These are phyloP conservation scores for Drosophila anomelani DNA, from an alignment of 2,888 invertebrate genomes.

Conservation along the genomic window DNA sequence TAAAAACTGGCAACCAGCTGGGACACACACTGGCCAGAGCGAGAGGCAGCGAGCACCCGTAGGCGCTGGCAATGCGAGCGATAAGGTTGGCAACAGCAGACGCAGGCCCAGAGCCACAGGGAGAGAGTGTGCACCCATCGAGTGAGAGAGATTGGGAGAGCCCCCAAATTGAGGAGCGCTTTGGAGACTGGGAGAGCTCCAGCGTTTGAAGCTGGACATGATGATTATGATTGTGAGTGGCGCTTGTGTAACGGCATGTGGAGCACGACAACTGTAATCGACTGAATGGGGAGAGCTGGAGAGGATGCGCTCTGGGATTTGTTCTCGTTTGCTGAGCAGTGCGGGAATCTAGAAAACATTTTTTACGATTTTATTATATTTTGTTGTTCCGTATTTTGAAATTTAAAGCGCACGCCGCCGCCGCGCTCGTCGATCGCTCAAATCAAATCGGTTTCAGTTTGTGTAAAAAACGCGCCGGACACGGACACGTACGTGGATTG, in stretches of 20 bases:
- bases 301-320: slow-evolving; percentile 39
- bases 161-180: slow-evolving; percentile 38
- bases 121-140: slow-evolving; percentile 16
- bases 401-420: slow-evolving; percentile 56
- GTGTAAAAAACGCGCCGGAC: slow-evolving; percentile 76
- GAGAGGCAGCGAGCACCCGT: slow-evolving; percentile 47
- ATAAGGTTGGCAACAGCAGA: slow-evolving; percentile 62
- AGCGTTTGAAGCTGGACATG: slow-evolving; percentile 64
- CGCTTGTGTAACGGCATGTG: slow-evolving; percentile 68
- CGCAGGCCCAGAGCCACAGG: slow-evolving; percentile 37
- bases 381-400: slow-evolving; percentile 67
- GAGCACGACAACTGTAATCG: slow-evolving; percentile 66
- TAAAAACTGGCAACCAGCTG: slow-evolving; percentile 60
- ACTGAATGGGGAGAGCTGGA: slow-evolving; percentile 49
- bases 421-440: slow-evolving; percentile 5
- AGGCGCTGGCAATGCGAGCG: slow-evolving; percentile 53
- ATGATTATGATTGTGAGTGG: slow-evolving; percentile 53
- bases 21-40: slow-evolving; percentile 28
- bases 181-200: slow-evolving; percentile 31
- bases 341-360: slow-evolving; percentile 45
- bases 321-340: slow-evolving; percentile 22
- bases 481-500: slow-evolving; percentile 68
- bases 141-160: slow-evolving; percentile 21
- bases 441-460: slow-evolving; percentile 65
- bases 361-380: slow-evolving; percentile 55